Conservation (phyloP, 2,888 invertebrate genomes). For the Cosmia trapezina region DNA sequence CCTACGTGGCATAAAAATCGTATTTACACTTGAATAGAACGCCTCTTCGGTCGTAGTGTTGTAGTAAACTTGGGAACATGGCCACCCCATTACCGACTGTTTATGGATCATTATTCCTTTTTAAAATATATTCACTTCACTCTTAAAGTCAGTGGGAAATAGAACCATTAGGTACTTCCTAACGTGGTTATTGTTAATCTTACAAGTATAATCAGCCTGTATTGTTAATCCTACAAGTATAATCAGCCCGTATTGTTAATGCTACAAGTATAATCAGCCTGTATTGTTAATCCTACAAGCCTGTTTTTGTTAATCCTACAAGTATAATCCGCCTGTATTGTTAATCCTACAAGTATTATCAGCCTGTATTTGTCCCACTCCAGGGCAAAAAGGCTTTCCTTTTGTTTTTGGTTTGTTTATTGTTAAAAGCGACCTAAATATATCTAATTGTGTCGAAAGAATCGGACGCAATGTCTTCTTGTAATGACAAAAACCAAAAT, state of each 20-base stretch:
- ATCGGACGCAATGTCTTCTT: neutral
- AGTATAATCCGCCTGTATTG: too few species aligned
- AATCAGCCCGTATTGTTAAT: too few species aligned
- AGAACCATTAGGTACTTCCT: neutral
- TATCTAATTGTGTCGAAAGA: neutral
- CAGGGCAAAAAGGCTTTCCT: too few species aligned
- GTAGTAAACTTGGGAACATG: slow-evolving; percentile 29
- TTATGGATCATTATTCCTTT: neutral
- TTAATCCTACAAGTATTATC: too few species aligned
- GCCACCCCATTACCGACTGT: slow-evolving; percentile 17
- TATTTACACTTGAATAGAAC: slow-evolving; percentile 30
- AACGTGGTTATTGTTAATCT: neutral
- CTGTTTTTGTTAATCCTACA: too few species aligned
- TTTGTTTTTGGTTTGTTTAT: neutral
- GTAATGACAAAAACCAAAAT: neutral
- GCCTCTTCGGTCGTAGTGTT: slow-evolving; percentile 3
- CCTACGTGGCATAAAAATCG: slow-evolving; percentile 13
- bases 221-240: too few species aligned
- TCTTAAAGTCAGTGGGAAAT: neutral
- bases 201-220: too few species aligned
- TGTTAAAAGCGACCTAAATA: neutral
- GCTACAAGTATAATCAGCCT: too few species aligned
- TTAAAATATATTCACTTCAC: neutral
- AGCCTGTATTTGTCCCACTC: too few species aligned
- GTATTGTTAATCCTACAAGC: too few species aligned